These are phyloP conservation scores for Mimas tiliae DNA, from an alignment of 2,888 invertebrate species.

Conservation along the genomic window DNA sequence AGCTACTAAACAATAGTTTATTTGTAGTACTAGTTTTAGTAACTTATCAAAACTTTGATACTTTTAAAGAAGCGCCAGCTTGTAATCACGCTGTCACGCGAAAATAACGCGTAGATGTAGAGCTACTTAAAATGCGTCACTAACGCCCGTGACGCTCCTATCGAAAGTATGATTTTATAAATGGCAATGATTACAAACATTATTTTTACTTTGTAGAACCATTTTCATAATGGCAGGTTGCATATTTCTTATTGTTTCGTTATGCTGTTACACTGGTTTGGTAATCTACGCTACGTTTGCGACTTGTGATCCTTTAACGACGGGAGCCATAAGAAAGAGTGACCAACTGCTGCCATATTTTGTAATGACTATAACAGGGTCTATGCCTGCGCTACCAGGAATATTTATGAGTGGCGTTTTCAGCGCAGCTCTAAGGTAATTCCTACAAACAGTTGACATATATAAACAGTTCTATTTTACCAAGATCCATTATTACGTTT, in stretches of 20 bases:
- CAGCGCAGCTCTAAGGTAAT: constrained; percentile 92
- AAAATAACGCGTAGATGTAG: no score
- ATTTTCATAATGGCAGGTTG: constrained; percentile 91
- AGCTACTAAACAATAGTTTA: no score
- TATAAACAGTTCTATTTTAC: not conserved
- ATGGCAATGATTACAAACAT: not conserved
- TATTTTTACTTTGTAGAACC: constrained; percentile 82
- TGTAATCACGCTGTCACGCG: no score
- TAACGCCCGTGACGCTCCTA: no score
- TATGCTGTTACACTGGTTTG: constrained; percentile 93
- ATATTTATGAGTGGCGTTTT: constrained; percentile 94
- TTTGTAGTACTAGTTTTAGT: no score
- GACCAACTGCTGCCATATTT: constrained; percentile 92
- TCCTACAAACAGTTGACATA: not conserved
- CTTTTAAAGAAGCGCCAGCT: no score
- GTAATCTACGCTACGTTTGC: constrained; percentile 94
- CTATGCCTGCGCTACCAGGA: constrained; percentile 91
- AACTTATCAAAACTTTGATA: no score
- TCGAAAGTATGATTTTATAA: no score
- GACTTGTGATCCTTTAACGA: constrained; percentile 93
- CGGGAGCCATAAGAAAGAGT: constrained; percentile 87
- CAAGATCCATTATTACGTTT: constrained; percentile 1
- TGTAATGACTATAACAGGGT: constrained; percentile 91
- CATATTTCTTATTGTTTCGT: constrained; percentile 88
- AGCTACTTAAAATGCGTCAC: no score